Conservation (phyloP, 2,113 vertebrate species). For the Hippotragus niger region DNA sequence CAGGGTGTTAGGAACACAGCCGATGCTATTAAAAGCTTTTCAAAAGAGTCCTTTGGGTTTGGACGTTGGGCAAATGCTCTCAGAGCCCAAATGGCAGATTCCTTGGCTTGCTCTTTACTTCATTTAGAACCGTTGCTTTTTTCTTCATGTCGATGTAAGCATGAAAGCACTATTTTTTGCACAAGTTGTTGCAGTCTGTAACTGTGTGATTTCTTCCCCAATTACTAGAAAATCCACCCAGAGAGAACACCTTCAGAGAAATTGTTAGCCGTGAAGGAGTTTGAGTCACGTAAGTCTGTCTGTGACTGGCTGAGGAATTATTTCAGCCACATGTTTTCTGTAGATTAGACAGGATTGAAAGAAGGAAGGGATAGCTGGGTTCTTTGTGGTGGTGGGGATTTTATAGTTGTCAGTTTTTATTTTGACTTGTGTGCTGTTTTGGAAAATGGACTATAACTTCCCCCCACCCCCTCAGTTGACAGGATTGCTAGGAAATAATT, state of each 20-base stretch:
- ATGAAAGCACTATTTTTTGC: neutral
- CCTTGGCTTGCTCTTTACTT: neutral
- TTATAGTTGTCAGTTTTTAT: neutral
- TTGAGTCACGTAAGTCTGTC: conserved; percentile 93
- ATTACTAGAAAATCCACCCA: conserved; percentile 86
- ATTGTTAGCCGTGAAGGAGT: conserved; percentile 87
- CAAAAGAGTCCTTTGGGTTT: neutral
- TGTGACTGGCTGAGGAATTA: accelerated
- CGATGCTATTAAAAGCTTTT: neutral
- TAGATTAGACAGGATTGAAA: neutral
- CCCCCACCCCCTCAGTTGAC: neutral
- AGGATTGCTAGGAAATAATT: neutral
- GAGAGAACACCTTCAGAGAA: conserved; percentile 89
- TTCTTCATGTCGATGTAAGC: neutral
- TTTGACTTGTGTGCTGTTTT: neutral
- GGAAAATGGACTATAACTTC: neutral
- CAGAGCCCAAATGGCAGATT: neutral
- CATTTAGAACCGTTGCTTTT: neutral
- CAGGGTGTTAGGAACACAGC: neutral
- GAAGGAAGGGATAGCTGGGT: neutral
- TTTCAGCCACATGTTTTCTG: no score
- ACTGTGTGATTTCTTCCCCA: neutral
- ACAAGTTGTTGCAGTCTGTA: neutral
- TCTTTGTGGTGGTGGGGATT: neutral
- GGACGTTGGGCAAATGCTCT: neutral